Conservation (phyloP, 2,113 vertebrate genomes). For the Falco punctatus region DNA sequence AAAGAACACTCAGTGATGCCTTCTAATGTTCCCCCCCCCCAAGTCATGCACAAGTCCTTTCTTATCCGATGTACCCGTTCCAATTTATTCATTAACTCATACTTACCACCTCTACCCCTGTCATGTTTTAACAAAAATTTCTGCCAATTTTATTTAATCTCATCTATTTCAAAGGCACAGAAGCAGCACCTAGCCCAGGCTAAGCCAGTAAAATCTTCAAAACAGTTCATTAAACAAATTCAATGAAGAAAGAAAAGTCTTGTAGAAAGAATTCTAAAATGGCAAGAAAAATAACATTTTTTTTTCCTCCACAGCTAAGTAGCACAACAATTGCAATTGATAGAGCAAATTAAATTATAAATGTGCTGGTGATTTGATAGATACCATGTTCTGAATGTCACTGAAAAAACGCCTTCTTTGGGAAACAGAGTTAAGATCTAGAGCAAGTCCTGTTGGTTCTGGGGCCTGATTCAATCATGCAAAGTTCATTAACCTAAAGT, state of each 20-base stretch:
- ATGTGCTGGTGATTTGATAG: slow-evolving; percentile 54
- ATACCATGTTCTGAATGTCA: slow-evolving; percentile 63
- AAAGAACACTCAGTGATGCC: background rate
- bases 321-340: slow-evolving; percentile 65
- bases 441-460: slow-evolving; percentile 37
- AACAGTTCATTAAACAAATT: slow-evolving; percentile 46
- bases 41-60: background rate
- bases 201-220: background rate
- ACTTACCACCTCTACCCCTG: background rate
- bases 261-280: slow-evolving; percentile 56
- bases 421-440: slow-evolving; percentile 40
- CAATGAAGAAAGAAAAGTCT: slow-evolving; percentile 24
- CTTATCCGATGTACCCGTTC: background rate
- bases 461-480: slow-evolving; percentile 35
- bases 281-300: slow-evolving; percentile 62
- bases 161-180: background rate
- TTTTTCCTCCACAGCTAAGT: slow-evolving; percentile 15
- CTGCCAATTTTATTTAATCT: background rate
- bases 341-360: slow-evolving; percentile 73
- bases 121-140: background rate
- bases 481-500: slow-evolving; percentile 43
- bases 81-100: background rate
- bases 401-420: slow-evolving; percentile 44
- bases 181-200: background rate
- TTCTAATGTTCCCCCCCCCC: background rate